phyloP scores from a whole-genome alignment of 2,797 vertebrate species.

The Natrix natrix region DNA sequence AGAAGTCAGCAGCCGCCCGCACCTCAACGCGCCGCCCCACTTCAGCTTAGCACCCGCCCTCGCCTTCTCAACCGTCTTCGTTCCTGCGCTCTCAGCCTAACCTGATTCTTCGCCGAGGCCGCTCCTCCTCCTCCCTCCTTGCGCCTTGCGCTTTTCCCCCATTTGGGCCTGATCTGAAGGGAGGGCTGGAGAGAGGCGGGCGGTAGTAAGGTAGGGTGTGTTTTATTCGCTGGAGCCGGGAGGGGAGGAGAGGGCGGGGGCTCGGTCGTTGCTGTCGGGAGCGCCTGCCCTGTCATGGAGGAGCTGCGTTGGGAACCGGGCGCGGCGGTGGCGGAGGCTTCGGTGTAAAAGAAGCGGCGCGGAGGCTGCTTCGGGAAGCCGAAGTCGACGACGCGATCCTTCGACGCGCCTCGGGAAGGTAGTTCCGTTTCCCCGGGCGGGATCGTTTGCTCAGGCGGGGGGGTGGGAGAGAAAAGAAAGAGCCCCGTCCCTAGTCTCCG shows the following conservation, averaged over 20 bases:
- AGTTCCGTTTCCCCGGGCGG: not conserved
- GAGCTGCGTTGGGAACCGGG: slow-evolving; percentile 17
- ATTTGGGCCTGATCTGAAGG: not conserved
- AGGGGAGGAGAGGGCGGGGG: not conserved
- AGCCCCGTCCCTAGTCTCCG: not conserved
- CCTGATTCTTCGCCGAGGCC: not conserved
- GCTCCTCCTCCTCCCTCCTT: too few relatives aligned
- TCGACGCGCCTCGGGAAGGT: not conserved
- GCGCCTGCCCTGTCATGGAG: slow-evolving; percentile 60
- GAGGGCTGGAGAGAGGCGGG: not conserved
- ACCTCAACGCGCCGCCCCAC: not conserved
- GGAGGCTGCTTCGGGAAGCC: not conserved
- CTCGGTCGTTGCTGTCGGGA: not conserved
- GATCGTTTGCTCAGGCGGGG: not conserved
- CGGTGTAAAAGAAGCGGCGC: not conserved
- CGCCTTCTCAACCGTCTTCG: not conserved
- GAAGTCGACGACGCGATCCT: not conserved
- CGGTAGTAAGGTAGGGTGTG: not conserved
- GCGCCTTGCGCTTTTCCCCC: not conserved
- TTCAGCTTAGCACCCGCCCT: not conserved
- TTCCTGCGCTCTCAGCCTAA: slow-evolving; percentile 24
- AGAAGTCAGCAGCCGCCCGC: not conserved
- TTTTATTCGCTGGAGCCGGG: not conserved
- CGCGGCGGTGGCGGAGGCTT: slow-evolving; percentile 7
- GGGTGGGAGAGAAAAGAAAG: not conserved